These are phyloP conservation scores for Stramonita haemastoma DNA, from an alignment of 2,888 invertebrate genomes.

Conservation along the genomic window DNA sequence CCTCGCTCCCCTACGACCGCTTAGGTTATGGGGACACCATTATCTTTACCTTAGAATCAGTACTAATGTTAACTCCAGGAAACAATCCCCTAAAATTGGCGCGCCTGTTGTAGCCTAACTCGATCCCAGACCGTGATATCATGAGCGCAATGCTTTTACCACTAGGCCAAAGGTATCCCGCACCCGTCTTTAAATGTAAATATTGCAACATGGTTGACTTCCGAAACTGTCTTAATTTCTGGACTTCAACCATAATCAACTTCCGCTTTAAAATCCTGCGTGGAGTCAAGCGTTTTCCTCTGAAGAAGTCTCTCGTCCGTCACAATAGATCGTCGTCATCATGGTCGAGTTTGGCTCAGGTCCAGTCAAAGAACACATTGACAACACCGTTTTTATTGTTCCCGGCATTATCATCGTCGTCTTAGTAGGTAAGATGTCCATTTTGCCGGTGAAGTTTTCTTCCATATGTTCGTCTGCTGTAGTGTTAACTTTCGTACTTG, in stretches of 20 bases:
- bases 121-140: no score
- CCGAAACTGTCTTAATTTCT: not conserved
- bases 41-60: no score
- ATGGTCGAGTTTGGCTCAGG: conserved; percentile 93
- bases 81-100: no score
- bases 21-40: no score
- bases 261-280: conserved; percentile 34
- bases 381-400: conserved; percentile 90
- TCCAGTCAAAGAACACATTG: conserved; percentile 91
- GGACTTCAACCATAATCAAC: conserved; percentile 17
- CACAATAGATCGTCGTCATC: conserved; percentile 41
- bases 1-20: no score
- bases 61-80: no score
- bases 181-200: not conserved
- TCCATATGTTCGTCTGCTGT: conserved; percentile 28
- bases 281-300: not conserved
- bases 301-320: not conserved
- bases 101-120: no score
- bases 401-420: conserved; percentile 89
- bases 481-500: no score
- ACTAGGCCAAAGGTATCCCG: not conserved
- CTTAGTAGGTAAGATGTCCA: conserved; percentile 84
- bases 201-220: not conserved
- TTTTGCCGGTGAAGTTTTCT: not conserved
- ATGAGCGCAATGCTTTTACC: no score